phyloP scores from a whole-genome alignment of 2,888 invertebrate genomes.

The Agonum fuliginosum region DNA sequence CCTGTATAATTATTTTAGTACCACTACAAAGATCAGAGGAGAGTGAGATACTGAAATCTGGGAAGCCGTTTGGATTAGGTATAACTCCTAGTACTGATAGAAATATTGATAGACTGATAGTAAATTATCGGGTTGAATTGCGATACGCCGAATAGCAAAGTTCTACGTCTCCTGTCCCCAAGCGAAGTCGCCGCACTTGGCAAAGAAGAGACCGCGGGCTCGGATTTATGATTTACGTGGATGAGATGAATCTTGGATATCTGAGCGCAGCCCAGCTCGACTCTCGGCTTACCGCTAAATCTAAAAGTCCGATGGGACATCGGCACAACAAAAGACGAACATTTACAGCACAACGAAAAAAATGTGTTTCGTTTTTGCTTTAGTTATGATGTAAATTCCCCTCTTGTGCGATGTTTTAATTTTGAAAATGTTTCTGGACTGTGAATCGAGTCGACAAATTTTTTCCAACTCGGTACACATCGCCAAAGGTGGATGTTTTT shows the following conservation, averaged over 20 bases:
- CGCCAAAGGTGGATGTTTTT: too few species aligned
- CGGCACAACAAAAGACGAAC: constrained; percentile 25
- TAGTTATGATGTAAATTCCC: constrained; percentile 26
- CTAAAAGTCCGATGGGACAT: constrained; percentile 45
- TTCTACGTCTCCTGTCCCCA: too few species aligned
- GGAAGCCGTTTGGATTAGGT: too few species aligned
- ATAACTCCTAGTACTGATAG: too few species aligned
- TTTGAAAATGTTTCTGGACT: constrained; percentile 10
- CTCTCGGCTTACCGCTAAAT: constrained; percentile 34
- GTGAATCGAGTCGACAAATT: neutral
- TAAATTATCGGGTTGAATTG: too few species aligned
- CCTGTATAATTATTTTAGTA: too few species aligned
- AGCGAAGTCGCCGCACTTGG: too few species aligned
- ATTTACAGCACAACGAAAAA: constrained; percentile 25
- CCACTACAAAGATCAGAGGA: too few species aligned
- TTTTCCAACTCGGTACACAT: too few species aligned
- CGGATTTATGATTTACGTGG: constrained; percentile 43
- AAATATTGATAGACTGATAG: too few species aligned
- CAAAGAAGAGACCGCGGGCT: neutral
- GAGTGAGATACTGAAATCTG: too few species aligned
- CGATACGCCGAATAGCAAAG: too few species aligned
- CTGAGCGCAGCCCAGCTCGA: neutral
- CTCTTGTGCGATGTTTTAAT: neutral
- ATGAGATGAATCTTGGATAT: constrained; percentile 43
- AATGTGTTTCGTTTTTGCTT: neutral